A percentile compares a stretch with the other conserved stretches of the same genome.
phyloP scores from a whole-genome alignment of 2,888 invertebrate genomes.

The Megastigmus dorsalis region DNA sequence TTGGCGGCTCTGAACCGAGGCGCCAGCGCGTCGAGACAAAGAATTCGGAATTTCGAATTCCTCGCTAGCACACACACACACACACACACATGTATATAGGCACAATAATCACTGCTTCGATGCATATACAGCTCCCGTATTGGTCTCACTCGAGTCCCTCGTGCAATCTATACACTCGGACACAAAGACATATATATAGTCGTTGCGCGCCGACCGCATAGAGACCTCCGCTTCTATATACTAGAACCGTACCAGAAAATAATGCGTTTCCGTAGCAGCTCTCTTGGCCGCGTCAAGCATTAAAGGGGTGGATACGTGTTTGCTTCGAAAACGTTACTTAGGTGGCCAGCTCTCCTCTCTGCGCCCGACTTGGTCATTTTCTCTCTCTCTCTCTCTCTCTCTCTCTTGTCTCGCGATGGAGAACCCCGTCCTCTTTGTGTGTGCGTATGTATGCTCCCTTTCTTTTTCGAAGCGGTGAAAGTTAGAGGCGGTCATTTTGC shows the following conservation, averaged over 20 bases:
- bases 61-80: too few relatives aligned
- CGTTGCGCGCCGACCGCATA: background rate
- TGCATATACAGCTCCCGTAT: background rate
- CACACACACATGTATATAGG: too few relatives aligned
- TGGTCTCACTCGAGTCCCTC: too few relatives aligned
- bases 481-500: conserved; percentile 22
- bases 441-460: too few relatives aligned
- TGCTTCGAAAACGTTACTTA: too few relatives aligned
- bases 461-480: conserved; percentile 25
- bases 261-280: background rate
- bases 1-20: background rate
- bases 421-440: too few relatives aligned
- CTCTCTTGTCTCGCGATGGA: too few relatives aligned
- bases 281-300: conserved; percentile 10
- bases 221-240: too few relatives aligned
- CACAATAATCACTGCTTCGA: too few relatives aligned
- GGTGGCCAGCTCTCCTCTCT: too few relatives aligned
- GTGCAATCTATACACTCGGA: too few relatives aligned
- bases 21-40: conserved; percentile 23
- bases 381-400: background rate
- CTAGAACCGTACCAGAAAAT: conserved; percentile 2
- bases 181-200: too few relatives aligned
- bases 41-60: conserved; percentile 14
- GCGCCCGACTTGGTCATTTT: conserved; percentile 32
- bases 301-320: conserved; percentile 45